A percentile compares a stretch with the other conserved stretches of the same genome.
Conservation (phyloP, 1,140 invertebrate genomes). For the Drosophila santomea region DNA sequence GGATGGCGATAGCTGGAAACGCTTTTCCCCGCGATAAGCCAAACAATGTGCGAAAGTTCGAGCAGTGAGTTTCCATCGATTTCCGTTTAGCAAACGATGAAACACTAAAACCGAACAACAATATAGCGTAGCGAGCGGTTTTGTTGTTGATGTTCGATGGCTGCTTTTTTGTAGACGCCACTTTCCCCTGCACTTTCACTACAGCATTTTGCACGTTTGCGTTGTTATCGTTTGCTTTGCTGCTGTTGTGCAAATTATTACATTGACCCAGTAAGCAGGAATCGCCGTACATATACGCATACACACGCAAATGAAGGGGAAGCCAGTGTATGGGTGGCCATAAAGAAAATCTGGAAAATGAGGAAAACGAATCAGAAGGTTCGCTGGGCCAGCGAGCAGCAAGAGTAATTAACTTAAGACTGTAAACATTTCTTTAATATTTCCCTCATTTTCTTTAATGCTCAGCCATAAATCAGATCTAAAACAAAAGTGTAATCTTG, state of each 20-base stretch:
- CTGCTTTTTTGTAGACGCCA: slow-evolving; percentile 28
- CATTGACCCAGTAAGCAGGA: slow-evolving; percentile 70
- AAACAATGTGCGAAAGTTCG: slow-evolving; percentile 45
- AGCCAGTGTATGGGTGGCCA: background rate
- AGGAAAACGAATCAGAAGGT: slow-evolving; percentile 21
- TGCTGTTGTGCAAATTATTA: slow-evolving; percentile 75
- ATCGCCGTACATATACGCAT: slow-evolving; percentile 29
- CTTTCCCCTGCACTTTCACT: slow-evolving; percentile 63
- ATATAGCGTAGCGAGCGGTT: slow-evolving; percentile 8
- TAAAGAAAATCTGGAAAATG: slow-evolving; percentile 30
- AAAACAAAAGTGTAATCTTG: background rate
- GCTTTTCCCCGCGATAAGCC: slow-evolving; percentile 50
- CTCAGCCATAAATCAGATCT: slow-evolving; percentile 46
- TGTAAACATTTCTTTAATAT: slow-evolving; percentile 37
- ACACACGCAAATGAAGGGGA: background rate
- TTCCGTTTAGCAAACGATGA: slow-evolving; percentile 75
- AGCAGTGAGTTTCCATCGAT: slow-evolving; percentile 65
- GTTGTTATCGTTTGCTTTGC: slow-evolving; percentile 60
- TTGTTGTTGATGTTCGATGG: slow-evolving; percentile 30
- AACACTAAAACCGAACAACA: slow-evolving; percentile 54
- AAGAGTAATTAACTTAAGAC: slow-evolving; percentile 66
- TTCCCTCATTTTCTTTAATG: slow-evolving; percentile 20
- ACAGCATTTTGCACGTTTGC: slow-evolving; percentile 58
- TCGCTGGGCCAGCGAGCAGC: slow-evolving; percentile 46
- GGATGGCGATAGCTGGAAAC: slow-evolving; percentile 44